Evolutionary conservation across 2,888 invertebrate genomes (phyloP), one percentile per base, ranked within the genome.

Genomic region (Amblyteles armatorius): DNA sequence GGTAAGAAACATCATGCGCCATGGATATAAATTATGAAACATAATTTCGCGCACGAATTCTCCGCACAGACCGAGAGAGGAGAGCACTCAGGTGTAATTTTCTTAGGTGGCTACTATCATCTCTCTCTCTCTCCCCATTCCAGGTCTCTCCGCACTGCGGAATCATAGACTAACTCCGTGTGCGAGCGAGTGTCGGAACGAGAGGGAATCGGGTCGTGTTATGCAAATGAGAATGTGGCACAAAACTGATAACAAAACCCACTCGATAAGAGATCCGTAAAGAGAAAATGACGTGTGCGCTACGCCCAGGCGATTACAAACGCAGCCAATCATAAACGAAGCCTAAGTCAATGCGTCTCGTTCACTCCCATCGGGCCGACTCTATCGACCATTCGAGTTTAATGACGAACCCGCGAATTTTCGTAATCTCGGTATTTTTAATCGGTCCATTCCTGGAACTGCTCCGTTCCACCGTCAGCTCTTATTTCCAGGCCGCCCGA

Each of bases 171-270:
- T 65, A 57, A 57, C 48, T 33, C 57, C 9, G 48, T 26, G 36
- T 22, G 63, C 19, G 48, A 57, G 40, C 16, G 50, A 26, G 50
- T 29, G 26, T n/a, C 26, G 40, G 19, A 22, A 22, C n/a, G n/a
- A 7, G 5, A 50, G 79, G 69, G 57, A 69, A 68, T 60, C 68
- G 73, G 80, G 67, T 73, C 60, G 52, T 74, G 68, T 74, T 79
- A 83, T 84, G 78, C 74, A 83, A 83, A 69, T 79, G 72, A 68
- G 57, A 85, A 76, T 79, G 67, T 55, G 71, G 57, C 52, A 36
- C n/a, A 69, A 63, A 67, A 33, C 60, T 68, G 84, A 82, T 82
- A 78, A 72, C 67, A 71, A 77, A 81, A 72, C 60, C 60, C 48
- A 78, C 60, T 78, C 77, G 78, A 82, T 78, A 78, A 72, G 44